Base-by-base conservation (phyloP, 1,140 invertebrate genomes). In the Philotrypesis tridentata region DNA sequence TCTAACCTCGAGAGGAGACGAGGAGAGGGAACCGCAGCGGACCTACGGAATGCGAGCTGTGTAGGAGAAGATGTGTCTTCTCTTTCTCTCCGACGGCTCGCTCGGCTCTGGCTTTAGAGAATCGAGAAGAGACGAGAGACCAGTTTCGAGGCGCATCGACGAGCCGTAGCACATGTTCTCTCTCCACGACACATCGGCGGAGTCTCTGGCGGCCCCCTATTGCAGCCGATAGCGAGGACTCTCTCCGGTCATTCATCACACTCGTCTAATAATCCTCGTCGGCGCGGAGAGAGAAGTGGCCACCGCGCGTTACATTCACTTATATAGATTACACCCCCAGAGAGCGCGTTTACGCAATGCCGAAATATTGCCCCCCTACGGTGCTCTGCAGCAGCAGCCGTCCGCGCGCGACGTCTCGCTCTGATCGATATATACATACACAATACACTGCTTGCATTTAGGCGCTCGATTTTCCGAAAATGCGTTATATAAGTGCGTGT, bases 181-280 rank as follows among this genome's bases (percentile, higher is more conserved):
- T 48, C 12, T 70, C n/a, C 60, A 70, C 48, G 29, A 12, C 61
- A 63, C n/a, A n/a, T n/a, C n/a, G n/a, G n/a, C n/a, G n/a, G n/a
- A n/a, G n/a, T n/a, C n/a, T n/a, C n/a, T n/a, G n/a, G n/a, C n/a
- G n/a, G n/a, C n/a, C n/a, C n/a, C n/a, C n/a, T n/a, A n/a, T n/a
- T n/a, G n/a, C n/a, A n/a, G n/a, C n/a, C n/a, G n/a, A n/a, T n/a
- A n/a, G n/a, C n/a, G 14, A 55, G 17, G 48, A 55, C 48, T 14
- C 48, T 17, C 65, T 55, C 43, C n/a, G 80, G 79, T 85, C 87
- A 84, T 88, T 88, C 85, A 85, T 88, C 87, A 88, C 80, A 72
- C 83, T 77, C 76, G 73, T 87, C 86, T 87, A 86, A 86, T 88
- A 88, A 88, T 88, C 84, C 85, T 86, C 84, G 82, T 82, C 86